These are phyloP conservation scores for Cyclura pinguis DNA, from an alignment of 2,797 vertebrate species.

Conservation along the genomic window DNA sequence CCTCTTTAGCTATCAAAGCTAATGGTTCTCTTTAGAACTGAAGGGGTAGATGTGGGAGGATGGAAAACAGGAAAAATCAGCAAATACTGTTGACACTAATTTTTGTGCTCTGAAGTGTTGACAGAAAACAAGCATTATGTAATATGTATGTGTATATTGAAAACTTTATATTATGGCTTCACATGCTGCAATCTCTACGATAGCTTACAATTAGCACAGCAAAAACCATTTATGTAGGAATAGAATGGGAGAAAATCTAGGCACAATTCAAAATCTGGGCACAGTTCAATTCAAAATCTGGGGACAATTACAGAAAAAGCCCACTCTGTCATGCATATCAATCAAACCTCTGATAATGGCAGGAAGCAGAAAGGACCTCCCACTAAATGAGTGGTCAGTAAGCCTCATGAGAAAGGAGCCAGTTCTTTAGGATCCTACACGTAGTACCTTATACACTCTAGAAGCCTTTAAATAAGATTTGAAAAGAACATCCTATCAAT, in stretches of 20 bases:
- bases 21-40: background rate
- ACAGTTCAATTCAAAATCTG: background rate
- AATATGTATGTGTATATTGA: background rate
- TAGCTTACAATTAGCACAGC: background rate
- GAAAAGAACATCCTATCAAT: background rate
- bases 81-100: background rate
- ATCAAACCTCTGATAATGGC: background rate
- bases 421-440: background rate
- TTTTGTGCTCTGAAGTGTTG: background rate
- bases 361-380: background rate
- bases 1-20: background rate
- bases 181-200: background rate
- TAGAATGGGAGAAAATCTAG: background rate
- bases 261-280: too few species aligned
- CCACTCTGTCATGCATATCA: background rate
- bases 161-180: background rate
- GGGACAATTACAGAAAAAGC: background rate
- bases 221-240: background rate
- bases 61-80: background rate
- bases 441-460: background rate
- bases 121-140: background rate
- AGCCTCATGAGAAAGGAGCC: too few species aligned
- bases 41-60: background rate
- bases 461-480: background rate
- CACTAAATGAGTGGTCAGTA: background rate